Percentiles rank a stretch among this genome's conserved stretches.
Evolutionary conservation across 2,113 vertebrate species (phyloP).

Genomic region (Neogobius melanostomus): DNA sequence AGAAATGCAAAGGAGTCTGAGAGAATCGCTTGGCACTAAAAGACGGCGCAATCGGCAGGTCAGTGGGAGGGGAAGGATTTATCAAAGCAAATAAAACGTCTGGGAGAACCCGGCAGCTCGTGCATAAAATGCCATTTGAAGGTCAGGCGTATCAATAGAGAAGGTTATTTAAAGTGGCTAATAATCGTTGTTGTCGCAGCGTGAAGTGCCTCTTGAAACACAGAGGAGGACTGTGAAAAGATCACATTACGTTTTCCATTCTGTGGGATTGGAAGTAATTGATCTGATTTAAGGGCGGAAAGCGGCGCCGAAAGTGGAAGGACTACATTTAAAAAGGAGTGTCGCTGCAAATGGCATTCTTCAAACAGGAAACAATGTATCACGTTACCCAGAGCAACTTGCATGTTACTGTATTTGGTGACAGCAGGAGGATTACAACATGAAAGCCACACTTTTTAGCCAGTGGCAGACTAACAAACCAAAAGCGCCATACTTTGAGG

Average conservation of each 20-base stretch:
- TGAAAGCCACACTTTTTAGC: too few species aligned
- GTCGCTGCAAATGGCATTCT: background rate
- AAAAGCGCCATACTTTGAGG: too few species aligned
- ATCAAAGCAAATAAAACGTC: slow-evolving; percentile 25
- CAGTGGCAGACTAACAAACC: too few species aligned
- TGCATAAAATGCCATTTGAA: slow-evolving; percentile 52
- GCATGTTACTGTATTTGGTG: too few species aligned
- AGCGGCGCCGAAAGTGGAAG: background rate
- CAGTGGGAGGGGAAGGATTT: slow-evolving; percentile 11
- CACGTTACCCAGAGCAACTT: too few species aligned
- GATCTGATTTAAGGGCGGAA: background rate
- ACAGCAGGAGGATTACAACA: too few species aligned
- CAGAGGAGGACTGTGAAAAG: slow-evolving; percentile 17
- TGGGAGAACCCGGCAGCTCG: slow-evolving; percentile 27
- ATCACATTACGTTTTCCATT: too few species aligned
- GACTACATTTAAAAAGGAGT: background rate
- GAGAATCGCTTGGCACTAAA: slow-evolving; percentile 44
- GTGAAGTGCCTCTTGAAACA: slow-evolving; percentile 36
- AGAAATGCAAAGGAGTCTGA: background rate
- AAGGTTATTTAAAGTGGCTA: slow-evolving; percentile 43
- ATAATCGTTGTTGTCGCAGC: slow-evolving; percentile 42
- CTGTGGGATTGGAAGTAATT: background rate
- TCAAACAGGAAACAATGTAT: background rate
- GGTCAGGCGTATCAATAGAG: slow-evolving; percentile 51
- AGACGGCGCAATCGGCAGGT: slow-evolving; percentile 35